These are phyloP conservation scores for Eupithecia vulgata DNA, from an alignment of 2,888 invertebrate species.

Conservation along the genomic window DNA sequence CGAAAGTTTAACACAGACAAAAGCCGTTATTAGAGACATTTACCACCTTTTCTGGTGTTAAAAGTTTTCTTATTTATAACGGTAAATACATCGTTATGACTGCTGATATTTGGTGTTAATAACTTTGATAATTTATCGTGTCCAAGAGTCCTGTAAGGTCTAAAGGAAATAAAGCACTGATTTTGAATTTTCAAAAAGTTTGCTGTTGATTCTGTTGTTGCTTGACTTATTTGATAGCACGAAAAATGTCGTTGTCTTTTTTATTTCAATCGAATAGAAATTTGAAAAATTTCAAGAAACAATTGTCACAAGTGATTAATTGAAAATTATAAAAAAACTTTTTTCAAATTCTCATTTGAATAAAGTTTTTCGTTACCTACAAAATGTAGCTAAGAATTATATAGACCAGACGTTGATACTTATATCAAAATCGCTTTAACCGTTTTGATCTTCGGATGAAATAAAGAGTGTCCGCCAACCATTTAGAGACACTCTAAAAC, in stretches of 20 bases:
- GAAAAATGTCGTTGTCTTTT: neutral
- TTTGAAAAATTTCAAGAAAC: neutral
- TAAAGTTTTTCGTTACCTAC: no score
- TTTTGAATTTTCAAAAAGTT: no score
- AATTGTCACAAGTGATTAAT: neutral
- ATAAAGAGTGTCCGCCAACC: no score
- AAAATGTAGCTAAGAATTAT: no score
- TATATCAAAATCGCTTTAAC: no score
- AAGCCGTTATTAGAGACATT: neutral
- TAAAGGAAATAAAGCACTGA: no score
- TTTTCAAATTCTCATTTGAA: no score
- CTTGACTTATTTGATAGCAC: neutral
- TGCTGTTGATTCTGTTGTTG: neutral
- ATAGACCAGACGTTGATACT: no score
- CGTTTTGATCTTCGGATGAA: no score
- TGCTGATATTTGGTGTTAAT: neutral
- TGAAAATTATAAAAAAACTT: neutral
- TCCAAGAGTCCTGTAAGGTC: no score
- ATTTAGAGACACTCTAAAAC: no score
- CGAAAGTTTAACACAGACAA: neutral
- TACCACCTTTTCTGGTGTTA: neutral
- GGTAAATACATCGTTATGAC: neutral
- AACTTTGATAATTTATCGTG: neutral
- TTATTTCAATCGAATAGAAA: neutral
- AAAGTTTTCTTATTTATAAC: neutral